These are phyloP conservation scores for Erpobdella octoculata DNA, from an alignment of 2,888 invertebrate genomes.

Conservation along the genomic window DNA sequence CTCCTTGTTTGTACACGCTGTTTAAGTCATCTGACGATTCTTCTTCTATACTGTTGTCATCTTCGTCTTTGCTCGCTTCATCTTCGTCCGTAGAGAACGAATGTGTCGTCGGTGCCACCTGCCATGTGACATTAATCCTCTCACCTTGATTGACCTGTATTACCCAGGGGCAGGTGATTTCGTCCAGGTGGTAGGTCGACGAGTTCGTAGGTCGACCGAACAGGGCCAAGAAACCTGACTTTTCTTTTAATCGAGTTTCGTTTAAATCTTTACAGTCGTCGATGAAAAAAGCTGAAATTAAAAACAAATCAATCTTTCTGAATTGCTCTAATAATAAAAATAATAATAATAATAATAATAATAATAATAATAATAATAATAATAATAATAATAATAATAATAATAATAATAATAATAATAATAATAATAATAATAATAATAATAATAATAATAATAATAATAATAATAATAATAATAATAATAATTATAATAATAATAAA, in stretches of 20 bases:
- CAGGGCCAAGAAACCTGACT: conserved; percentile 24
- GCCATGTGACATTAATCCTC: conserved; percentile 29
- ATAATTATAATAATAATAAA: conserved; percentile 3
- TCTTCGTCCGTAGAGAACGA: conserved; percentile 6
- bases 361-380: too few relatives aligned
- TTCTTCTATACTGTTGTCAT: not conserved
- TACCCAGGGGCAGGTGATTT: conserved; percentile 23
- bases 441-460: too few relatives aligned
- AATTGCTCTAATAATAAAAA: too few relatives aligned
- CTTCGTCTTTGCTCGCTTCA: not conserved
- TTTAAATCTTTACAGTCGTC: conserved; percentile 25
- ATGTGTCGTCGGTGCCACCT: conserved; percentile 11
- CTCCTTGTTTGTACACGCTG: not conserved
- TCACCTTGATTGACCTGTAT: conserved; percentile 22
- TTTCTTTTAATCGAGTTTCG: conserved; percentile 7
- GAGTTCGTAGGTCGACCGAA: conserved; percentile 15
- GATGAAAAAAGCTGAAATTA: conserved; percentile 23
- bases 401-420: too few relatives aligned
- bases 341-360: too few relatives aligned
- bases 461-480: conserved; percentile 2
- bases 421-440: too few relatives aligned
- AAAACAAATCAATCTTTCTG: too few relatives aligned
- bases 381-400: too few relatives aligned
- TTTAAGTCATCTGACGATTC: not conserved
- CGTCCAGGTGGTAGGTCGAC: not conserved